Evolutionary conservation across 2,888 invertebrate genomes (phyloP).

Genomic region (Lymantria dispar): DNA sequence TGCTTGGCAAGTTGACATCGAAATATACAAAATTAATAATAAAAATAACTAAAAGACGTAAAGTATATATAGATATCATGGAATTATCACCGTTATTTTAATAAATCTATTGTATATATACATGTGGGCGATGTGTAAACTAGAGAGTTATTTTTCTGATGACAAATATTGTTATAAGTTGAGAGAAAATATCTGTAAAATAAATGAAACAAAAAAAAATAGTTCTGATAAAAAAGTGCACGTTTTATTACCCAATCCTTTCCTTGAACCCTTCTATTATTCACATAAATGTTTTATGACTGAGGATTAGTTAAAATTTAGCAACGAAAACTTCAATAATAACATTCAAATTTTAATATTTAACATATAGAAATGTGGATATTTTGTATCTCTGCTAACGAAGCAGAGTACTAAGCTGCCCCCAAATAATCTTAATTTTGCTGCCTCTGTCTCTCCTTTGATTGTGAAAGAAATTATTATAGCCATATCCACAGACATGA

Average conservation of each 20-base stretch:
- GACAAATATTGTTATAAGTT: conserved; percentile 52
- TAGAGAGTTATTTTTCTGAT: conserved; percentile 64
- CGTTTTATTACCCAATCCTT: conserved; percentile 51
- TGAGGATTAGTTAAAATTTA: background rate
- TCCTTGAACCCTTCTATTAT: conserved; percentile 11
- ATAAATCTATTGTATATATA: conserved; percentile 53
- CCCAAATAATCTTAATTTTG: too few relatives aligned
- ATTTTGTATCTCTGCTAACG: too few relatives aligned
- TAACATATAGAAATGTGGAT: background rate
- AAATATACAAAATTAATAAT: conserved; percentile 1
- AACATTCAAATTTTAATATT: background rate
- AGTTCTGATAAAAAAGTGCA: conserved; percentile 68
- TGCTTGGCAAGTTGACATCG: conserved; percentile 13
- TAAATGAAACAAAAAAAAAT: conserved; percentile 48
- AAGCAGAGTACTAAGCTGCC: too few relatives aligned
- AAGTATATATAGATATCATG: conserved; percentile 35
- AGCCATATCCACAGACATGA: background rate
- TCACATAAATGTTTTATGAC: background rate
- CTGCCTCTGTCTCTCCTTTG: too few relatives aligned
- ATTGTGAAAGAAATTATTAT: background rate
- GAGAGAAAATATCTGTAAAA: conserved; percentile 46
- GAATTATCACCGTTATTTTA: conserved; percentile 53
- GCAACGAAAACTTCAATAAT: too few relatives aligned
- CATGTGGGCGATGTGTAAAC: conserved; percentile 51
- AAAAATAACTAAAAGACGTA: conserved; percentile 51